These are phyloP conservation scores for Acromyrmex heyeri DNA, from an alignment of 1,140 invertebrate genomes.

Conservation along the genomic window DNA sequence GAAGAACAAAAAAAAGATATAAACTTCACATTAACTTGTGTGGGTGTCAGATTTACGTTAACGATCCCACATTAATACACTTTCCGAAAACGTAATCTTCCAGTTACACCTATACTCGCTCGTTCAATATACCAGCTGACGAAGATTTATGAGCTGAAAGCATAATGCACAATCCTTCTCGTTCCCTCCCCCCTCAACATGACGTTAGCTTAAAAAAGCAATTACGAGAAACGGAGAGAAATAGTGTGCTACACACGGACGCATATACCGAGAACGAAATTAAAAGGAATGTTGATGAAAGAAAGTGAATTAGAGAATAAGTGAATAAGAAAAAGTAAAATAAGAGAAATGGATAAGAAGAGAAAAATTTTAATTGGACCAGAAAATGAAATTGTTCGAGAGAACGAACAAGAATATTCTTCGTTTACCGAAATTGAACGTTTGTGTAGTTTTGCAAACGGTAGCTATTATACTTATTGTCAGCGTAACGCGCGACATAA, in stretches of 20 bases:
- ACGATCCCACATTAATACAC: slow-evolving; percentile 47
- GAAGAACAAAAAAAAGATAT: neutral
- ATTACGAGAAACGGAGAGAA: slow-evolving; percentile 31
- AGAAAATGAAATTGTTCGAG: slow-evolving; percentile 50
- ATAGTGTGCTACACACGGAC: neutral
- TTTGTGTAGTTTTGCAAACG: slow-evolving; percentile 34
- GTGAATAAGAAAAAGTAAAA: too few species aligned
- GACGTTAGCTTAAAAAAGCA: slow-evolving; percentile 54
- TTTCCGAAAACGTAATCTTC: slow-evolving; percentile 49
- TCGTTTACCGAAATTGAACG: slow-evolving; percentile 46
- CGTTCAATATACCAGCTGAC: slow-evolving; percentile 49
- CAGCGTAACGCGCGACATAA: neutral
- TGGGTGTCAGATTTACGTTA: slow-evolving; percentile 46
- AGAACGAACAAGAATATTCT: slow-evolving; percentile 1
- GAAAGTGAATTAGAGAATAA: slow-evolving; percentile 42
- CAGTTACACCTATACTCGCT: slow-evolving; percentile 35
- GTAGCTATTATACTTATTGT: neutral
- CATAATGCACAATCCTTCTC: slow-evolving; percentile 19
- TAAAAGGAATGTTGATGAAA: slow-evolving; percentile 33
- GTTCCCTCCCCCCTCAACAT: neutral
- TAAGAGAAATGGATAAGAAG: neutral
- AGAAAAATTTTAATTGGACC: slow-evolving; percentile 67
- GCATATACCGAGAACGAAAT: neutral
- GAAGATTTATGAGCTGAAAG: slow-evolving; percentile 55
- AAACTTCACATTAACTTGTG: slow-evolving; percentile 5